phyloP scores from a whole-genome alignment of 2,113 vertebrate species.

The Notothenia coriiceps region DNA sequence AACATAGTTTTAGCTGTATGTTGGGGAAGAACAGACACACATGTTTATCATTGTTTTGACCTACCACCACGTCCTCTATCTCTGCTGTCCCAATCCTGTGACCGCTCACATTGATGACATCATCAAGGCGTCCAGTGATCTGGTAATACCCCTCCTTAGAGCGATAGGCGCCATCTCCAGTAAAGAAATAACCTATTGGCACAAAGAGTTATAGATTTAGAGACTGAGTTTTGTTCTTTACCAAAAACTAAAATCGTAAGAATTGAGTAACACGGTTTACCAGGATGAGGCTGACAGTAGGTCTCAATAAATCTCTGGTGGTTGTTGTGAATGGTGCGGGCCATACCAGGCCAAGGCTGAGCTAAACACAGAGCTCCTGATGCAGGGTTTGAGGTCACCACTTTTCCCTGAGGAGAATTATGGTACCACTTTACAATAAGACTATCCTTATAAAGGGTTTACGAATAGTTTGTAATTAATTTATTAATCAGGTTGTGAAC shows the following conservation, averaged over 20 bases:
- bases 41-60: not conserved
- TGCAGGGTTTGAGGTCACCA: constrained; percentile 72
- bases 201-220: not conserved
- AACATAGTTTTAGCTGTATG: too few relatives aligned
- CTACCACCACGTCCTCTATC: constrained; percentile 86
- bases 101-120: constrained; percentile 87
- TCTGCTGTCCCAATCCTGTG: constrained; percentile 87
- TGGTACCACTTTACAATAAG: too few relatives aligned
- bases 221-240: not conserved
- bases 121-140: constrained; percentile 86
- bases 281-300: constrained; percentile 84
- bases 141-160: constrained; percentile 86
- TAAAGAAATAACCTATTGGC: constrained; percentile 81
- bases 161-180: constrained; percentile 83
- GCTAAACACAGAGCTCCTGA: constrained; percentile 88
- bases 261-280: constrained; percentile 56
- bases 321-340: constrained; percentile 86
- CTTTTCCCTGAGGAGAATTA: constrained; percentile 75
- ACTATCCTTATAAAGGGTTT: too few relatives aligned
- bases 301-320: constrained; percentile 86
- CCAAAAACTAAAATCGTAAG: not conserved
- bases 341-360: constrained; percentile 87
- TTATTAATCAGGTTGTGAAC: too few relatives aligned
- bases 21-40: too few relatives aligned
- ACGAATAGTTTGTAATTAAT: too few relatives aligned